Percentiles rank a stretch among this genome's conserved stretches.
phyloP scores from a whole-genome alignment of 1,140 invertebrate species.

The Caenorhabditis latens region DNA sequence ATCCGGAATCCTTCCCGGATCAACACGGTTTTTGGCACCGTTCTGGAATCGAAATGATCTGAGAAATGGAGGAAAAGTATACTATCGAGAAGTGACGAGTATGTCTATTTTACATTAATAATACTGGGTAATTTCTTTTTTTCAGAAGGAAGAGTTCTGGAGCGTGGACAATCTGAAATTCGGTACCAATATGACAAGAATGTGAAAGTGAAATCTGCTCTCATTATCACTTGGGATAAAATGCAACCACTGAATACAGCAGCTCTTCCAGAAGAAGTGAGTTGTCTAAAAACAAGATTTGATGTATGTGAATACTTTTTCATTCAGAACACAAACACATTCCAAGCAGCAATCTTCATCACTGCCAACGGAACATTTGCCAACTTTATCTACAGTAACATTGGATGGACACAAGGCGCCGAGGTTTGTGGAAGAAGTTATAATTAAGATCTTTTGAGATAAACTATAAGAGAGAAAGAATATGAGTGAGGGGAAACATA shows the following conservation, averaged over 20 bases:
- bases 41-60: conserved; percentile 78
- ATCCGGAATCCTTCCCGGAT: conserved; percentile 73
- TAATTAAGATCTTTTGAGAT: conserved; percentile 46
- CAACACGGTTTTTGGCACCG: conserved; percentile 66
- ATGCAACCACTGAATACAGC: conserved; percentile 70
- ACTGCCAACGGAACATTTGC: conserved; percentile 76
- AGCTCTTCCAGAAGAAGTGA: conserved; percentile 70
- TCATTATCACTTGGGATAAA: conserved; percentile 77
- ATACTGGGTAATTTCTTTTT: neutral
- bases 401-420: conserved; percentile 77
- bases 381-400: conserved; percentile 78
- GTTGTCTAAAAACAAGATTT: neutral
- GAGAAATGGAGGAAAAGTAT: conserved; percentile 75
- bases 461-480: conserved; percentile 3
- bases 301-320: neutral
- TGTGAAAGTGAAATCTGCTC: conserved; percentile 71
- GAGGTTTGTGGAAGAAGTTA: conserved; percentile 66
- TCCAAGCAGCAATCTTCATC: conserved; percentile 77
- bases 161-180: conserved; percentile 76
- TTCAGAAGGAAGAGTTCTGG: conserved; percentile 74
- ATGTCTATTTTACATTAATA: conserved; percentile 33
- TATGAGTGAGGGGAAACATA: neutral
- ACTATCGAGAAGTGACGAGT: conserved; percentile 69
- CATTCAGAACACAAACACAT: conserved; percentile 76
- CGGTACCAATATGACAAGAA: conserved; percentile 77